Evolutionary conservation across 2,888 invertebrate species (phyloP), one percentile per base, ranked within the genome.

Genomic region (Clanis bilineata): DNA sequence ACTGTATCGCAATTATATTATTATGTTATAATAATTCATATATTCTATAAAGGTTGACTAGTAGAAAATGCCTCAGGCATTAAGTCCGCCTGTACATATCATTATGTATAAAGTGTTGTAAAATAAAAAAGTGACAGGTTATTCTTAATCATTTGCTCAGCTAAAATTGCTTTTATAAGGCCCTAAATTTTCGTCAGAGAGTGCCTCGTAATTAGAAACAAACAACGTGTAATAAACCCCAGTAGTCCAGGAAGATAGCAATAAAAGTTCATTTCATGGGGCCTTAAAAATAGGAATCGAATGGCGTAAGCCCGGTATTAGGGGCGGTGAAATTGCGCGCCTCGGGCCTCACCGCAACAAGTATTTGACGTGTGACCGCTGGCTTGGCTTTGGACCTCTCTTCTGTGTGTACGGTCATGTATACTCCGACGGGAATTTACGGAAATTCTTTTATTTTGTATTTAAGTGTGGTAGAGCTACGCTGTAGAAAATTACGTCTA

Each of bases 221-320:
- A 41, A 41, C 7, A 41, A 39, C n/a, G 15, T 41, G 18, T 18
- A 7, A 18, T 41, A 18, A n/a, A 18, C 18, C 41, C 18, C 2
- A 1, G n/a, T 23, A 25, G 45, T 12, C 25, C 12, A 32, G 51
- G 6, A 32, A 15, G 18, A 32, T 10, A 51, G 15, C 51, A 51
- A 51, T 51, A 32, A 32, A 51, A 28, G 18, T 51, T 28, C 18
- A 62, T 64, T 66, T 51, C 4, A 28, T 4, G 32, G 4, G 32
- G 18, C 10, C 32, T 28, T 51, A 32, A 51, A 63, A 67, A 71
- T 71, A 67, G 68, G 65, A 68, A 69, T 66, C 66, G 63, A 63
- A 69, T 64, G 62, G 64, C 44, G 64, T 64, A 62, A 65, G 64
- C 62, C 10, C 21, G 47, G 59, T 64, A 59, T 62, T 63, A 59